These are phyloP conservation scores for Odontamblyopus rebecca DNA, from an alignment of 2,797 vertebrate genomes.

Conservation along the genomic window DNA sequence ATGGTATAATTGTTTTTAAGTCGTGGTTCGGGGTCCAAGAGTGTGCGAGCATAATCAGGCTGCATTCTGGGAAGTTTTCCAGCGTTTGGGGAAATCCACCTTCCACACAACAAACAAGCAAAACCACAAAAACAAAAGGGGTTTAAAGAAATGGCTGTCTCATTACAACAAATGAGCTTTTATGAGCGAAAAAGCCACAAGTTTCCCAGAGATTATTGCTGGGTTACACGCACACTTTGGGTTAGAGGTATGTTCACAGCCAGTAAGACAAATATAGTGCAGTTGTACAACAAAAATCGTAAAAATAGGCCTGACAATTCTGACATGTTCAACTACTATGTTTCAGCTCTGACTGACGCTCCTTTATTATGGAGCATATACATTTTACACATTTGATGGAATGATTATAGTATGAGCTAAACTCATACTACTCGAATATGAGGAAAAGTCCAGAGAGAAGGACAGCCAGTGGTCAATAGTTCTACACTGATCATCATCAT, in stretches of 20 bases:
- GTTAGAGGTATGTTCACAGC: constrained; percentile 37
- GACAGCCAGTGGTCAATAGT: not conserved
- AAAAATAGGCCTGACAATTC: not conserved
- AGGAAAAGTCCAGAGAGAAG: not conserved
- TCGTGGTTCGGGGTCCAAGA: constrained; percentile 43
- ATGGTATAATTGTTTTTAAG: constrained; percentile 70
- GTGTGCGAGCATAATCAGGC: constrained; percentile 37
- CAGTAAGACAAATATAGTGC: constrained; percentile 23
- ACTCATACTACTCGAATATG: too few relatives aligned
- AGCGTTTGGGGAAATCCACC: constrained; percentile 64
- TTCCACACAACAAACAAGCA: constrained; percentile 60
- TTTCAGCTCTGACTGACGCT: not conserved
- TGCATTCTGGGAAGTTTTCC: constrained; percentile 64
- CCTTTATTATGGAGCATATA: not conserved
- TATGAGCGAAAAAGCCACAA: constrained; percentile 44
- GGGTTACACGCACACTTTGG: constrained; percentile 42
- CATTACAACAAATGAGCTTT: constrained; percentile 58
- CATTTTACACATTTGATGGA: not conserved
- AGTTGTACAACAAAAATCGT: constrained; percentile 14
- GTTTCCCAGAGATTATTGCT: constrained; percentile 48
- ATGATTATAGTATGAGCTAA: not conserved
- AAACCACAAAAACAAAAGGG: constrained; percentile 62
- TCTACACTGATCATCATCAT: not conserved
- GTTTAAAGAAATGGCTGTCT: constrained; percentile 45
- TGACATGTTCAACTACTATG: not conserved